Base-by-base conservation (phyloP, 2,113 vertebrate species). In the Pelvicachromis taeniatus region DNA sequence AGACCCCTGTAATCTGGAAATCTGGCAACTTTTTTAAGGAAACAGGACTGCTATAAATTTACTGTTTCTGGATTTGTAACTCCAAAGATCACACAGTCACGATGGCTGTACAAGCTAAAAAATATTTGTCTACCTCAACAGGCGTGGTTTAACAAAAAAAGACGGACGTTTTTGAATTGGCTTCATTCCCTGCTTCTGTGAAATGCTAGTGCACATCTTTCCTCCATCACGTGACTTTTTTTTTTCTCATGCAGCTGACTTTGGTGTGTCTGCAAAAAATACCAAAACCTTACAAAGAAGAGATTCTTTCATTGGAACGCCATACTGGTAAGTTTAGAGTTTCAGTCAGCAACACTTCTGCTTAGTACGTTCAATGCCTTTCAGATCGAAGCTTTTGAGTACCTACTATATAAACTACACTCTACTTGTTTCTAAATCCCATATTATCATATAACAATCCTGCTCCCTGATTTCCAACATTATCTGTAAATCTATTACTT, bases 201-300 rank as follows among this genome's bases (percentile, higher is more conserved):
- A 75, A 75, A 50, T 50, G 23, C 16, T 48, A 48, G 68, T 48
- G 23, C 50, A 73, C 9, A 31, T 50, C 23, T 75, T 81, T 77
- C 9, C 81, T 23, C 26, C 7, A 1, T 55, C 61, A 81, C 0
- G 40, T 12, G 3, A 29, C 79, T 12, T 38, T 52, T 53, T 14
- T 81, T 26, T 50, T 14, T 31, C 89, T 55, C 56, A 94, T 95
- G 59, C 93, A 99, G 98, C 98, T 88, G 98, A 99, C 93, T 99
- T 99, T 95, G 97, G 98, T 0, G 98, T 99, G n/a, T 99, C 98
- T 87, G 98, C 98, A 88, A 99, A 97, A 96, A 99, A 99, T 92
- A 95, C 95, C 87, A 99, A 97, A 95, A 99, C 98, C 12, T 85
- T 99, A 70, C 98, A 99, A 91, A 97, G 97, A 87, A 96, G 98